These are phyloP conservation scores for Nothobranchius kuhntae DNA, from an alignment of 2,113 vertebrate genomes.

Conservation along the genomic window DNA sequence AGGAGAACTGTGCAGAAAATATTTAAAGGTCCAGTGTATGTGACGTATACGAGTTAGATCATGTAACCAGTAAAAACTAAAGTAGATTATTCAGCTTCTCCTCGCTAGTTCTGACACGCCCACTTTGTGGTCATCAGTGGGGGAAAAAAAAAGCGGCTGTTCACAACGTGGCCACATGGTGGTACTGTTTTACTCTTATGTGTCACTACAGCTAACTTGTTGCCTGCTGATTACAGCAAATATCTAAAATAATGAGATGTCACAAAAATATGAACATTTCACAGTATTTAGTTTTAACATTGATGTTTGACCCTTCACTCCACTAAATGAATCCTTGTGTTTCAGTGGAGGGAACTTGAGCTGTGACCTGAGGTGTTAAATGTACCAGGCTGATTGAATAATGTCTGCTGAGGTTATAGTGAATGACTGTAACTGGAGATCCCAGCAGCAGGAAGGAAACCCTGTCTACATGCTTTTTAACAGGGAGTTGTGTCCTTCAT, in stretches of 20 bases:
- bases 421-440: conserved; percentile 67
- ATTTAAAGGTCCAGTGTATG: conserved; percentile 14
- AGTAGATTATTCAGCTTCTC: conserved; percentile 31
- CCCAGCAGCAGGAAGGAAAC: conserved; percentile 45
- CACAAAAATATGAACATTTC: conserved; percentile 39
- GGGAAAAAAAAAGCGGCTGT: conserved; percentile 28
- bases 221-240: conserved; percentile 35
- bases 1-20: conserved; percentile 12
- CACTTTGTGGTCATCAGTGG: conserved; percentile 20
- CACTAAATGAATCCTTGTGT: conserved; percentile 38
- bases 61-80: conserved; percentile 27
- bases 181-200: conserved; percentile 62
- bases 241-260: conserved; percentile 35
- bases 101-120: conserved; percentile 21
- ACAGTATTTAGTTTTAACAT: conserved; percentile 48
- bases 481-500: conserved; percentile 62
- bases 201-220: conserved; percentile 20
- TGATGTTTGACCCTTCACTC: conserved; percentile 27
- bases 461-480: conserved; percentile 64
- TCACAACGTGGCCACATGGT: conserved; percentile 45
- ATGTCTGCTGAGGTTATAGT: conserved; percentile 60
- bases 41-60: conserved; percentile 34
- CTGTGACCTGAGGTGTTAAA: conserved; percentile 57
- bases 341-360: conserved; percentile 59
- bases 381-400: conserved; percentile 63